Percentiles rank a stretch among this genome's conserved stretches.
Evolutionary conservation across 1,140 invertebrate genomes (phyloP).

Genomic region (Cryptotermes secundus): DNA sequence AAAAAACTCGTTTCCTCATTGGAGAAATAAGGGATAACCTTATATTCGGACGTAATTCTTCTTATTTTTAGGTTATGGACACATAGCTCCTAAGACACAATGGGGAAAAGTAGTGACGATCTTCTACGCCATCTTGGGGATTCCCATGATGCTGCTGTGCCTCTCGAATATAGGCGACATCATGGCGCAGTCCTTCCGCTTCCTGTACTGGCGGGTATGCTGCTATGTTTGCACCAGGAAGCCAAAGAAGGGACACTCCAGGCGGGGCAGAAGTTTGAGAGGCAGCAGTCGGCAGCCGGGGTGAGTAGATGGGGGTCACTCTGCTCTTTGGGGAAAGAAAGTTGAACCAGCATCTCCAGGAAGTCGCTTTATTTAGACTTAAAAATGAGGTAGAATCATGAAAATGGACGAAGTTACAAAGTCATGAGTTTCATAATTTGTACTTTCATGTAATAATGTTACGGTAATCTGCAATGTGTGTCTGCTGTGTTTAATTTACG

Average conservation of each 20-base stretch:
- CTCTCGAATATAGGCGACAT: constrained; percentile 95
- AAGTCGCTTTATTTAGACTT: too few relatives aligned
- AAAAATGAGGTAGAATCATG: too few relatives aligned
- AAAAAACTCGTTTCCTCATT: too few relatives aligned
- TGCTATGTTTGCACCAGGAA: constrained; percentile 84
- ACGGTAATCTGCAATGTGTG: too few relatives aligned
- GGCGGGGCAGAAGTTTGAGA: constrained; percentile 27
- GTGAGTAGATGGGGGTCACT: background rate
- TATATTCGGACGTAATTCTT: background rate
- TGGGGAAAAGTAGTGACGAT: constrained; percentile 93
- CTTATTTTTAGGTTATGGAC: constrained; percentile 79
- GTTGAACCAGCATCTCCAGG: too few relatives aligned
- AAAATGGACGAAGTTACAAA: too few relatives aligned
- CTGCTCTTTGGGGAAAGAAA: too few relatives aligned
- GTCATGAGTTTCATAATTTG: too few relatives aligned
- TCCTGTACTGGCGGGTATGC: constrained; percentile 86
- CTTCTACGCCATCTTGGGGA: constrained; percentile 93
- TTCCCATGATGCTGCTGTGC: constrained; percentile 90
- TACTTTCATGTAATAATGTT: too few relatives aligned
- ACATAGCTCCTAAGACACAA: constrained; percentile 90
- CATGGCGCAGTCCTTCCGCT: constrained; percentile 92
- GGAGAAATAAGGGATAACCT: too few relatives aligned
- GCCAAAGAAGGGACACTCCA: constrained; percentile 59
- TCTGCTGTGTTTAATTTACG: too few relatives aligned
- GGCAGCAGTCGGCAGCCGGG: constrained; percentile 26